Base-by-base conservation (phyloP, 2,888 invertebrate genomes). In the Aleiodes alternator region DNA sequence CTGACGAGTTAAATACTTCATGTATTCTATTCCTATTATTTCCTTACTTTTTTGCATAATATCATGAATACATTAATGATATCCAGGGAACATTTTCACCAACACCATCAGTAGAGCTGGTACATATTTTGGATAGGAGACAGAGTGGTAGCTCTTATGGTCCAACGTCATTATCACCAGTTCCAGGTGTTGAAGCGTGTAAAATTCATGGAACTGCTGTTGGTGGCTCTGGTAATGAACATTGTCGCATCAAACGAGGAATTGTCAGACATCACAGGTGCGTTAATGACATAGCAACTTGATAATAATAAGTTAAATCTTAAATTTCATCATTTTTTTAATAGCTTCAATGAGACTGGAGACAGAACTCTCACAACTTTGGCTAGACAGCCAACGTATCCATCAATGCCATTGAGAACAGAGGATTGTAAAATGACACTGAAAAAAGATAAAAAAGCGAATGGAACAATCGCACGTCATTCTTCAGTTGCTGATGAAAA, bases 251-350 rank as follows among this genome's bases (percentile, higher is more conserved):
- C 59, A 89, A 89, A 73, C 85, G 89, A 38, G 88, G 89, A 59
- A 89, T 89, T 56, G 89, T 89, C 73, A 88, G 89, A 82, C 89
- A 89, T 81, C 89, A 89, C 79, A 89, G 89, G 89, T 89, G 82
- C 73, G 31, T 31, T 9, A 7, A n/a, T 6, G 11, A 5, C 38
- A 23, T 3, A 48, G 12, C 5, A 53, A 70, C 34, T 34, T 38
- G 7, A 61, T 9, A 14, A 38, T 34, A 9, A 31, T 53, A 51
- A 69, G 6, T 29, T 34, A 4, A 34, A 6, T 56, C 43, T 43
- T 43, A 9, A 0, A 8, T 43, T n/a, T 57, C 64, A 69, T 70
- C 57, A n/a, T 66, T 12, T 50, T 38, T 14, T 61, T 23, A 72
- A 69, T 80, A 89, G 89, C 74, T 89, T 89, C 77, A 89, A 89